A percentile compares a stretch with the other conserved stretches of the same genome.
These are phyloP conservation scores for Cyclophora punctaria DNA, from an alignment of 2,888 invertebrate genomes.

Conservation along the genomic window DNA sequence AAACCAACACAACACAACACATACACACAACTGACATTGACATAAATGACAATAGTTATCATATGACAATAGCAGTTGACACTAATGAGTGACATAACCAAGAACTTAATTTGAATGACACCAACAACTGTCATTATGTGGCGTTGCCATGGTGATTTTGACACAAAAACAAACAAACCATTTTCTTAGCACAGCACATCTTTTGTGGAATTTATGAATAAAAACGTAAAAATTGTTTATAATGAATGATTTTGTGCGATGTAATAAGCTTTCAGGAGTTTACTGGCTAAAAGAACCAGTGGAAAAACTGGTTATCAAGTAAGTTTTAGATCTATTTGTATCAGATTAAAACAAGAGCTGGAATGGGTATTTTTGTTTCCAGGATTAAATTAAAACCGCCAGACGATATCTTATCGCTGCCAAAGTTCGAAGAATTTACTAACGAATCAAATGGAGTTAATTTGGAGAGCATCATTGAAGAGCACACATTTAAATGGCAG, in stretches of 20 bases:
- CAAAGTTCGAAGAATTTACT: conserved; percentile 54
- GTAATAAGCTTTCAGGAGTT: conserved; percentile 57
- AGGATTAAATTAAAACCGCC: conserved; percentile 54
- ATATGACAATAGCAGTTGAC: background rate
- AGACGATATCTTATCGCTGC: conserved; percentile 44
- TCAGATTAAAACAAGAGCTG: too few relatives aligned
- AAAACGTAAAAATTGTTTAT: background rate
- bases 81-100: too few relatives aligned
- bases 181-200: background rate
- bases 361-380: conserved; percentile 12
- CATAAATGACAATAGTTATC: background rate
- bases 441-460: conserved; percentile 28
- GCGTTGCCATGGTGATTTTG: conserved; percentile 10
- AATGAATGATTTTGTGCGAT: conserved; percentile 52
- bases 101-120: too few relatives aligned
- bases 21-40: background rate
- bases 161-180: conserved; percentile 2
- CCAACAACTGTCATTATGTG: background rate
- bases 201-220: background rate
- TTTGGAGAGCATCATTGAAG: conserved; percentile 33
- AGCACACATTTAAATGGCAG: conserved; percentile 79
- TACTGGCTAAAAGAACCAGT: conserved; percentile 70
- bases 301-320: conserved; percentile 69
- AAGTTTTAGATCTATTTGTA: conserved; percentile 18
- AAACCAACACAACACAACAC: background rate